Base-by-base conservation (phyloP, 2,888 invertebrate species). In the Lasius fuliginosus region DNA sequence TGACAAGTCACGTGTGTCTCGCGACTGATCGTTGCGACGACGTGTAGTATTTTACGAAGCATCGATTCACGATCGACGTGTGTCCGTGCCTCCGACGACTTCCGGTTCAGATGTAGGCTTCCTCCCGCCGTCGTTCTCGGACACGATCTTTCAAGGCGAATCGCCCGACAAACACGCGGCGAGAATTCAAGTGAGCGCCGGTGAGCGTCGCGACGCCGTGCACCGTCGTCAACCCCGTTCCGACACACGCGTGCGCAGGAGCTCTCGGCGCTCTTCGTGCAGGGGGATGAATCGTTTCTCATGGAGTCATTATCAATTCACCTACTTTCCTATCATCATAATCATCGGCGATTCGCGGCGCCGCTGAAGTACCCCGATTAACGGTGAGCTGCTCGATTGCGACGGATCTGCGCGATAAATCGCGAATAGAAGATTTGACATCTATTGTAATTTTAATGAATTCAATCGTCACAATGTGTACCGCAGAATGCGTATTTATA, bases 131-230 rank as follows among this genome's bases (percentile, higher is more conserved):
- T 73, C 71, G 23, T 53, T 33, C 53, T 53, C 86, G 85, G 75
- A 58, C 76, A 40, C 81, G 77, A 74, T 85, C 56, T 85, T 79
- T 73, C 79, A 83, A 83, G 82, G 76, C 74, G 86, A 86, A 87
- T 90, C 88, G 87, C 89, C 85, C 91, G 90, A 92, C 92, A 89
- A 91, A 91, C 93, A 93, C 93, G 93, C 94, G 92, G 90, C 92
- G 93, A 89, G 91, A 90, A 93, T 94, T 93, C 91, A 93, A 93
- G 94, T 92, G 93, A 92, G 91, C 92, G 92, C 91, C 90, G 60
- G 90, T 87, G 84, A 86, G 86, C 92, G 91, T 90, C 91, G 88
- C 90, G 88, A 86, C 87, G 85, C 85, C 84, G 89, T 86, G 75
- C 68, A 89, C 81, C 90, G 87, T 87, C 90, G 89, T 79, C 90